phyloP scores from a whole-genome alignment of 30 jellyfish, hydroid and myxozoan genomes.

The Aurelia aurita complex sp. Pacific region DNA sequence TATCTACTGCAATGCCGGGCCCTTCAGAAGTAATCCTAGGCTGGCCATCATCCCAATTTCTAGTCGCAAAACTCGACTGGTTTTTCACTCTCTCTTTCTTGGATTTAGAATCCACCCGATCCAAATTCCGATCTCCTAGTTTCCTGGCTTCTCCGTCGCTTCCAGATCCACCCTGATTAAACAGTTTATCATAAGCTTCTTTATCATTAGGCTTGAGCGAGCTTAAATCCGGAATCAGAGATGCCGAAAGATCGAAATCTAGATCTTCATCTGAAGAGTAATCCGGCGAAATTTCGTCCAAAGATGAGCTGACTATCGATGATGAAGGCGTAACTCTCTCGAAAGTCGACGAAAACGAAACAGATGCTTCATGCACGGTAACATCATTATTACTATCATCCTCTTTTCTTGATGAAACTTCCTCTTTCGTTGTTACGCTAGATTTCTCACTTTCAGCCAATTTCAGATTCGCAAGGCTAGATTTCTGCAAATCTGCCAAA shows the following conservation, averaged over 20 bases:
- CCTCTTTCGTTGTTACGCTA: no score
- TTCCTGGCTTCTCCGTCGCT: not conserved
- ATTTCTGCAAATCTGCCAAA: not conserved
- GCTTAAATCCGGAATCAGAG: conserved; percentile 60
- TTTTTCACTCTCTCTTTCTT: not conserved
- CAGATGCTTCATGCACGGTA: conserved; percentile 24
- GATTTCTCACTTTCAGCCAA: not conserved
- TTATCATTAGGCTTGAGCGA: conserved; percentile 12
- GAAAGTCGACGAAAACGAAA: conserved; percentile 60
- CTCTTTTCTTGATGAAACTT: not conserved
- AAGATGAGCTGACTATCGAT: conserved; percentile 37
- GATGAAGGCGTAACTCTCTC: conserved; percentile 63
- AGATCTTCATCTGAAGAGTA: conserved; percentile 26
- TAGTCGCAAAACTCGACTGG: not conserved
- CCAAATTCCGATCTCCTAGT: not conserved
- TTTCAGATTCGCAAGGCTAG: conserved; percentile 1
- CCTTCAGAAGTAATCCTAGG: not conserved
- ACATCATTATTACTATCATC: not conserved
- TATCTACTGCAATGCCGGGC: no score
- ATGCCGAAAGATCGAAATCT: conserved; percentile 47
- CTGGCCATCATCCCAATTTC: not conserved
- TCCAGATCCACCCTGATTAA: not conserved
- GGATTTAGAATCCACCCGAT: not conserved
- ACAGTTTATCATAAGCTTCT: conserved; percentile 18
- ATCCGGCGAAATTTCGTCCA: conserved; percentile 38